Percentiles rank a stretch among this genome's conserved stretches.
These are phyloP conservation scores for Ophthalmotilapia sp. DNA, from an alignment of 2,113 vertebrate species.

Conservation along the genomic window DNA sequence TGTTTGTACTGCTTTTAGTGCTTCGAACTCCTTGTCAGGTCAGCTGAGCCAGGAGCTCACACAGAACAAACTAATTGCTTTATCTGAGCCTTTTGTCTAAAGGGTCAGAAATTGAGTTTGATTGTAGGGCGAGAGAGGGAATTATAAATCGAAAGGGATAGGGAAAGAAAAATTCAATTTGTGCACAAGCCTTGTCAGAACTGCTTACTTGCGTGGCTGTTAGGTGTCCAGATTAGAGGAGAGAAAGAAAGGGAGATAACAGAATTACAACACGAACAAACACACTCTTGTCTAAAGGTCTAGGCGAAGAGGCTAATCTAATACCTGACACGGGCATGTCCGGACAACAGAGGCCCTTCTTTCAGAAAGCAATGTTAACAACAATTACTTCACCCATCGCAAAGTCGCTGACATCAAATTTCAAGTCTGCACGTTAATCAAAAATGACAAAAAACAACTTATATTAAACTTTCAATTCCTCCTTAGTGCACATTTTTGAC, in stretches of 20 bases:
- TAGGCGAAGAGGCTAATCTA: conserved; percentile 37
- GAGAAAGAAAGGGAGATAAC: conserved; percentile 43
- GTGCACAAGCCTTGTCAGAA: conserved; percentile 60
- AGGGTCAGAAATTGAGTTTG: conserved; percentile 66
- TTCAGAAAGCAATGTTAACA: conserved; percentile 37
- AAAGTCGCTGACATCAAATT: background rate
- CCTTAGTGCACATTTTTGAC: background rate
- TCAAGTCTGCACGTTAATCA: background rate
- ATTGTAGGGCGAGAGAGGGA: conserved; percentile 36
- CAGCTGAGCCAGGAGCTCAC: conserved; percentile 19
- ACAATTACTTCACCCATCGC: background rate
- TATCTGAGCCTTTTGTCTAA: conserved; percentile 63
- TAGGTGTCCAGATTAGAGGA: conserved; percentile 59
- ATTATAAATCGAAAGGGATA: conserved; percentile 62
- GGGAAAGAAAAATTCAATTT: conserved; percentile 64
- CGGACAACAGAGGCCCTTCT: background rate
- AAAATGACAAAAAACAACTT: background rate
- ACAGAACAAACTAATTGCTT: conserved; percentile 62
- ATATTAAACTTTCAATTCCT: background rate
- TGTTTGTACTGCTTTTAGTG: conserved; percentile 39
- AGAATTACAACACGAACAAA: conserved; percentile 51
- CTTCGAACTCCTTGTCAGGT: conserved; percentile 21
- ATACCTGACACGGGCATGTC: conserved; percentile 43
- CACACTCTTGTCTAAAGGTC: conserved; percentile 53
- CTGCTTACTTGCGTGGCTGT: conserved; percentile 48